Evolutionary conservation across 2,113 vertebrate genomes (phyloP), one percentile per base, ranked within the genome.

Genomic region (Erythrolamprus reginae): DNA sequence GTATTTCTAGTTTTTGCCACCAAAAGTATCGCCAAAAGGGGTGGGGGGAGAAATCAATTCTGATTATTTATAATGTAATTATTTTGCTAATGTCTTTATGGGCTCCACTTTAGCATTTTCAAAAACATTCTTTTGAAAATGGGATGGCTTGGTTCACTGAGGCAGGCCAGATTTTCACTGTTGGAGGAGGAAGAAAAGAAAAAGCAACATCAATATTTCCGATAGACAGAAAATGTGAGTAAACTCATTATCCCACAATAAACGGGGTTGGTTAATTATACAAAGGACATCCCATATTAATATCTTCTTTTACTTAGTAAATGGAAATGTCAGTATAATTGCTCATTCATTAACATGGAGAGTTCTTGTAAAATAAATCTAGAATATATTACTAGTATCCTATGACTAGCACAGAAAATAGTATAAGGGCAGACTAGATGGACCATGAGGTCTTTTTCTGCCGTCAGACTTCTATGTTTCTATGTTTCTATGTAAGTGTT

Each of bases 11-110:
- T 93, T 92, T 55, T 90, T 92, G 91, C 23, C 0, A 0, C 28
- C 51, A 1, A 51, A 91, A 92, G 90, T 47, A 91, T 65, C 92
- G 70, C n/a, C n/a, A 28, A 92, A 95, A 93, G 94, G 91, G 5
- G 42, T 51, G 4, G 38, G 42, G 42, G 92, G 3, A 33, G 52
- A 7, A 50, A 50, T 24, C 42, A 89, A 88, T 93, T 94, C 33
- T 91, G 93, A 51, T 92, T 95, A 88, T 93, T 95, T 94, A 92
- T 92, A 94, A 95, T 92, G 92, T 92, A 93, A 94, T 94, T 89
- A 94, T 58, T 95, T 96, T 96, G 94, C 91, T 84, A 92, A 94
- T 82, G 51, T 1, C 55, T 89, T 77, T 92, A 90, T 9, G 13
- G 9, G 77, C 45, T 91, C 24, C 70, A 13, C n/a, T 42, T 87